These are phyloP conservation scores for Melanerpes formicivorus DNA, from an alignment of 2,113 vertebrate genomes.

Conservation along the genomic window DNA sequence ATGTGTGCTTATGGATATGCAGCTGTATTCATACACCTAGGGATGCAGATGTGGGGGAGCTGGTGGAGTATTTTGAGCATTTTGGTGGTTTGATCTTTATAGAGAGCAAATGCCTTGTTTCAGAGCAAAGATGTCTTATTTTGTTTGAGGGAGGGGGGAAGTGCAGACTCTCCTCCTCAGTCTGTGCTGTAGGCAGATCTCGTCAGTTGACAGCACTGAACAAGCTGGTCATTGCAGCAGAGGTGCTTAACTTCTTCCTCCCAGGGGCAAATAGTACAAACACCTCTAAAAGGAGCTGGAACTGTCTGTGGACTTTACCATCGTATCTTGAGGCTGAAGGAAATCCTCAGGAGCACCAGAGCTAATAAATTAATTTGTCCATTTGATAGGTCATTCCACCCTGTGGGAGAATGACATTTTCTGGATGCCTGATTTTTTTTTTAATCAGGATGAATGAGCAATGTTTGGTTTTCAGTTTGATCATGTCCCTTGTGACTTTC, in stretches of 20 bases:
- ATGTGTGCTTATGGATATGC: neutral
- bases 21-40: neutral
- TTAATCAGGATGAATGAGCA: neutral
- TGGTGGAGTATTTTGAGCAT: neutral
- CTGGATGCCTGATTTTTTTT: neutral
- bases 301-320: neutral
- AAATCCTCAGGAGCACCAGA: neutral
- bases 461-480: neutral
- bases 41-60: neutral
- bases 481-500: neutral
- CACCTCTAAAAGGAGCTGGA: neutral
- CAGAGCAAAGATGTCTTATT: neutral
- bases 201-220: constrained; percentile 24
- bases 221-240: neutral
- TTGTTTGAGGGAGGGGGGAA: neutral
- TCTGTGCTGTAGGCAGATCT: constrained; percentile 5
- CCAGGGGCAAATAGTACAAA: neutral
- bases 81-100: neutral
- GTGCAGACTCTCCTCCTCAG: neutral
- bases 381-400: neutral
- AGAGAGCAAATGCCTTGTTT: neutral
- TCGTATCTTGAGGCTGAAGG: neutral
- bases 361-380: neutral
- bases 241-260: constrained; percentile 4
- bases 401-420: neutral